Evolutionary conservation across 2,797 vertebrate species (phyloP).

Genomic region (Sebastes ruberrimus): DNA sequence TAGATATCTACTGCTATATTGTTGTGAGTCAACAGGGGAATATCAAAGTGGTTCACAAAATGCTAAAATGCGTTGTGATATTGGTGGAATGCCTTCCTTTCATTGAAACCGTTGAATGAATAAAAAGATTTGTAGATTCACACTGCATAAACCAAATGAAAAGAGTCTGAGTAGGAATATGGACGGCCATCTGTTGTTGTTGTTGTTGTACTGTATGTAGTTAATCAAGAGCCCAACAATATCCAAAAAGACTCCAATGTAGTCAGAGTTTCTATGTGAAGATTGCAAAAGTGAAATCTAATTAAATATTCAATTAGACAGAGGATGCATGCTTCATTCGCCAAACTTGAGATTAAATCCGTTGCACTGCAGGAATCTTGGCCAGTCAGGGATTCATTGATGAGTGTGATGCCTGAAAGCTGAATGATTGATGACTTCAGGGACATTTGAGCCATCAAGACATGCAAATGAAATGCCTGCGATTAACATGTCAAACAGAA

Average conservation of each 20-base stretch:
- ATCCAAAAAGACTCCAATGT: background rate
- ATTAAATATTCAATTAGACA: conserved; percentile 24
- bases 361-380: conserved; percentile 36
- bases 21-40: background rate
- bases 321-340: conserved; percentile 7
- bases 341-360: conserved; percentile 29
- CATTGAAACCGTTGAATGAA: background rate
- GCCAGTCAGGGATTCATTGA: conserved; percentile 30
- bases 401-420: conserved; percentile 26
- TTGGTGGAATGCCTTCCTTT: conserved; percentile 9
- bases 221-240: background rate
- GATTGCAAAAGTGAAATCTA: background rate
- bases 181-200: conserved; percentile 21
- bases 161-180: conserved; percentile 15
- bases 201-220: background rate
- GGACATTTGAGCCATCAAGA: conserved; percentile 25
- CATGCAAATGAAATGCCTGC: conserved; percentile 36
- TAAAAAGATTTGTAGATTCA: conserved; percentile 5
- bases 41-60: background rate
- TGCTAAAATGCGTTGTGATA: background rate
- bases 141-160: conserved; percentile 28
- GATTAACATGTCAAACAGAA: conserved; percentile 43
- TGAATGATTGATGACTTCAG: conserved; percentile 50
- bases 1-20: background rate
- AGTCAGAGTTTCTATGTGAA: background rate